Evolutionary conservation across 2,888 invertebrate genomes (phyloP), one percentile per base, ranked within the genome.

Genomic region (Dyspetes luteomarginatus): DNA sequence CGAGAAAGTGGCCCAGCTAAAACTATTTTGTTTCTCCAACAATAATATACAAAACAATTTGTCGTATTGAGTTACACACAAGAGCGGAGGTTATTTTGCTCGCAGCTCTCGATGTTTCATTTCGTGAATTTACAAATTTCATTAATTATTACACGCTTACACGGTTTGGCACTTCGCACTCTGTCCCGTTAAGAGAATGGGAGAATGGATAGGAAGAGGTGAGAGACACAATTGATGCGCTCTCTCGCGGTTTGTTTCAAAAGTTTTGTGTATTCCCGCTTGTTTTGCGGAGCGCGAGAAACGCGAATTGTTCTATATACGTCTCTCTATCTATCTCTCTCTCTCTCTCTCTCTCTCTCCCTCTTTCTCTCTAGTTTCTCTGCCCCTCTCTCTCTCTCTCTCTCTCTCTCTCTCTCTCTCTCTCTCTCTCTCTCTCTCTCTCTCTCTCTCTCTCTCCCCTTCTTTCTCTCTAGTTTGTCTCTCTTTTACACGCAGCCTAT

Each of bases 81-180:
- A 12, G 19, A 50, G 1, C 17, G 72, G 15, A 56, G 55, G 15
- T 64, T 43, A 43, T 43, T 36, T 7, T 36, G n/a, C 56, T 43
- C 28, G 50, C 30, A 12, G 17, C 9, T 48, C 19, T 15, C 62
- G 45, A 36, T 1, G 17, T 65, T 71, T 55, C 50, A 41, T 72
- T 82, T 73, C 60, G 73, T 43, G 24, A 72, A 78, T 75, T 78
- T 65, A 72, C 69, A 77, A 85, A 85, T 86, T 89, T 89, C 89
- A 89, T 90, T 91, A 91, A 91, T 91, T 91, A 91, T 91, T 90
- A 88, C 89, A 85, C 85, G 84, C 84, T 85, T 86, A 88, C 88
- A 88, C 84, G 87, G 83, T 87, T 87, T 85, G 87, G 85, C 88
- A 87, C 88, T 88, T 85, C 43, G 68, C 9, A 12, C 12, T 62